Percentiles rank a stretch among this genome's conserved stretches.
Evolutionary conservation across 37 sponge, comb jelly and placozoan genomes (phyloP).

Genomic region (Mnemiopsis leidyi): DNA sequence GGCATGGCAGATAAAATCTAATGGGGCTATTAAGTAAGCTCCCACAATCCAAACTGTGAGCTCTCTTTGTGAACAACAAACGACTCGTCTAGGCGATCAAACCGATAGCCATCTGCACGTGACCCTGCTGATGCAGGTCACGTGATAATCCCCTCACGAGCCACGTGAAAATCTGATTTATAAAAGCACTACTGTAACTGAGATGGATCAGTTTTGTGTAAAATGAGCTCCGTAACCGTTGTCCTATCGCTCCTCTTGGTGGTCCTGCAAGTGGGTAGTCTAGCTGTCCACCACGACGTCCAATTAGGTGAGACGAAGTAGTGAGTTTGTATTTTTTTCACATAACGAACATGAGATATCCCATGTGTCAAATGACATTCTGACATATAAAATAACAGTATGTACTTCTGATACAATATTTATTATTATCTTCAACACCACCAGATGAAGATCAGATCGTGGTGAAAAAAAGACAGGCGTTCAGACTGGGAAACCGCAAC

Average conservation of each 20-base stretch:
- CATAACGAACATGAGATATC: too few relatives aligned
- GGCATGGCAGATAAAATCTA: not conserved
- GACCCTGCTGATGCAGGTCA: not conserved
- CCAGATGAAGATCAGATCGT: too few relatives aligned
- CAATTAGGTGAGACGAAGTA: not conserved
- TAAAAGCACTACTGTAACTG: not conserved
- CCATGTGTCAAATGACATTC: too few relatives aligned
- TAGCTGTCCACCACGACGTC: not conserved
- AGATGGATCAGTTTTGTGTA: not conserved
- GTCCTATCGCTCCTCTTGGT: not conserved
- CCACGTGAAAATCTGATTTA: too few relatives aligned
- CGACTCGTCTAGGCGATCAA: not conserved
- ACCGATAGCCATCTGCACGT: not conserved
- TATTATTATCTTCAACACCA: too few relatives aligned
- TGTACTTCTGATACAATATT: too few relatives aligned
- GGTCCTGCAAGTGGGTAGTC: not conserved
- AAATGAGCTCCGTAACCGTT: not conserved
- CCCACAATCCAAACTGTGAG: not conserved
- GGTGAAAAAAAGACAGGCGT: constrained; percentile 34
- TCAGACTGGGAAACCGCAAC: not conserved
- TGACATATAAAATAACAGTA: too few relatives aligned
- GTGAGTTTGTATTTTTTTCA: too few relatives aligned
- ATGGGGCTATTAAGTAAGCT: not conserved
- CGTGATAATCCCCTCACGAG: not conserved
- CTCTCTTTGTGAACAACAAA: not conserved